Conservation (phyloP, 2,113 vertebrate species). For the Archilochus colubris region DNA sequence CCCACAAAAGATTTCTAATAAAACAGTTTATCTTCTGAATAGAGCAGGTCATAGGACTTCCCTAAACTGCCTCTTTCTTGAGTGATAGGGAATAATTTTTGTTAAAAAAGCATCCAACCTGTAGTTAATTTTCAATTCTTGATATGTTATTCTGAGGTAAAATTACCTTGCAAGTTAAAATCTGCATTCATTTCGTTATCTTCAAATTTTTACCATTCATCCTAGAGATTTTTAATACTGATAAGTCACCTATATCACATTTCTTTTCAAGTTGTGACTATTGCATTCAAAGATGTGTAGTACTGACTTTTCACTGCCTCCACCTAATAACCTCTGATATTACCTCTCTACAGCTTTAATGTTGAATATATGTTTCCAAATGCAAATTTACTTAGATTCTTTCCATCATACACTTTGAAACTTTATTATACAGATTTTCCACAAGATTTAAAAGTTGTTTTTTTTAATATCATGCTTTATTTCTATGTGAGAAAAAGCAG, state of each 20-base stretch:
- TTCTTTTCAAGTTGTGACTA: not conserved
- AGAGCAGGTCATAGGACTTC: not conserved
- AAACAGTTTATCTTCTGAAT: not conserved
- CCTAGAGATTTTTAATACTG: not conserved
- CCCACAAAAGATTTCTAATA: not conserved
- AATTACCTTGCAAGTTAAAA: not conserved
- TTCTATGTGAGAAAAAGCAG: not conserved
- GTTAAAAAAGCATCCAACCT: not conserved
- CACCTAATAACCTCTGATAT: not conserved
- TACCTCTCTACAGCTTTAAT: not conserved
- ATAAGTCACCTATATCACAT: not conserved
- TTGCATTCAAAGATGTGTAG: not conserved
- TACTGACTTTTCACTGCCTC: not conserved
- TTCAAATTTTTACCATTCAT: not conserved
- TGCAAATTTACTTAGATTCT: not conserved
- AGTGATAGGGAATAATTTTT: not conserved
- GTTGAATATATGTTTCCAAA: not conserved
- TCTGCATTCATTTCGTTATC: not conserved
- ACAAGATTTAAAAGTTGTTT: not conserved
- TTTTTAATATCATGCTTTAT: not conserved
- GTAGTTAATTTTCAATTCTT: not conserved
- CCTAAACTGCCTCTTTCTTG: not conserved
- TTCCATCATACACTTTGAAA: not conserved
- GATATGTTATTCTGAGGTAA: not conserved
- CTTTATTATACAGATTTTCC: not conserved